Conservation (phyloP, 2,888 invertebrate genomes). For the Kryphioiulus occultus region DNA sequence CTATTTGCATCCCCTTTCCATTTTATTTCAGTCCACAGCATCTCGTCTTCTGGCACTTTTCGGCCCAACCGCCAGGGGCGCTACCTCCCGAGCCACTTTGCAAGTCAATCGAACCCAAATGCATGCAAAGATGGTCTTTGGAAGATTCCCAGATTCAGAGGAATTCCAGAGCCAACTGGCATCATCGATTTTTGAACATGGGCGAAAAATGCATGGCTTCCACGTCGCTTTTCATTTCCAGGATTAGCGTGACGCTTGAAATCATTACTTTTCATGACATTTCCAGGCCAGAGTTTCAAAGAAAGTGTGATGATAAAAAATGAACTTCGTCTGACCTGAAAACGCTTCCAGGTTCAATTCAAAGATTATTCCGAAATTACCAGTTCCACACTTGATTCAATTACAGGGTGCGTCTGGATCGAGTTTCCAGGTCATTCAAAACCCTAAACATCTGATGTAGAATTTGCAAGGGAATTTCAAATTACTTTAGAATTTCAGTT, state of each 20-base stretch:
- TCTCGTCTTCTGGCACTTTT: neutral
- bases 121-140: neutral
- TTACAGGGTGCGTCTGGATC: too few species aligned
- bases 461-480: too few species aligned
- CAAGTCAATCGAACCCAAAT: constrained; percentile 13
- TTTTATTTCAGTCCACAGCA: neutral
- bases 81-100: constrained; percentile 18
- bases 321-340: neutral
- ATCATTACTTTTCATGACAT: neutral
- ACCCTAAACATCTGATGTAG: too few species aligned
- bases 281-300: constrained; percentile 1
- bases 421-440: too few species aligned
- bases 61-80: neutral
- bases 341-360: neutral
- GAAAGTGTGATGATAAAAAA: neutral
- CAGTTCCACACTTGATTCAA: too few species aligned
- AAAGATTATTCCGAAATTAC: too few species aligned
- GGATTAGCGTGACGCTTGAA: constrained; percentile 16
- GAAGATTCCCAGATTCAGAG: neutral
- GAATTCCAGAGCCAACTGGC: constrained; percentile 2
- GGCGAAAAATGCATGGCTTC: neutral
- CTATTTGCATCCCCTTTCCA: neutral
- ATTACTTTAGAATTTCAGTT: too few species aligned
- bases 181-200: neutral
- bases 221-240: constrained; percentile 10